A percentile compares a stretch with the other conserved stretches of the same genome.
These are phyloP conservation scores for Calliphora vicina DNA, from an alignment of 1,140 invertebrate species.

Conservation along the genomic window DNA sequence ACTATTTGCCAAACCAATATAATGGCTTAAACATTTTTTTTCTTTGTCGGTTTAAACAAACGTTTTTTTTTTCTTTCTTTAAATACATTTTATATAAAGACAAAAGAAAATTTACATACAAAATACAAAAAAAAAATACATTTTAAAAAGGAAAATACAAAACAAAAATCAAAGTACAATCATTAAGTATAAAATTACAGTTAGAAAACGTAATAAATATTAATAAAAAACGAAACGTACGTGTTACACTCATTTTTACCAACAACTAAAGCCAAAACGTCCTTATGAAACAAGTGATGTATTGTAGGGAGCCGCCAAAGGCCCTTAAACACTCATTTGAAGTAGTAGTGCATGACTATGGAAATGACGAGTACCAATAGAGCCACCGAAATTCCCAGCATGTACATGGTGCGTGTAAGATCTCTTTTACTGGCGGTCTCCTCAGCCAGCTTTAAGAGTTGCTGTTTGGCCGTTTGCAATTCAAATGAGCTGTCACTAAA, in stretches of 20 bases:
- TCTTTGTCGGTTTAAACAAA: background rate
- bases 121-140: constrained; percentile 3
- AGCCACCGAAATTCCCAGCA: constrained; percentile 55
- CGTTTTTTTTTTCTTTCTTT: constrained; percentile 15
- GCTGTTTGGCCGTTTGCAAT: background rate
- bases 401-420: constrained; percentile 54
- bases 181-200: constrained; percentile 22
- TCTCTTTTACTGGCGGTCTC: constrained; percentile 35
- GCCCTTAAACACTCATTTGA: constrained; percentile 29
- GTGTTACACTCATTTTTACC: background rate
- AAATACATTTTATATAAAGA: constrained; percentile 23
- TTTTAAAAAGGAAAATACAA: background rate
- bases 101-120: background rate
- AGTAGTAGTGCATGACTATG: constrained; percentile 50
- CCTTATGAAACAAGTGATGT: background rate
- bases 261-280: background rate
- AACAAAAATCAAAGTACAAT: background rate
- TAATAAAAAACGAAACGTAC: background rate
- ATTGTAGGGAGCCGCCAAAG: too few relatives aligned
- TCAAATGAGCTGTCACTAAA: constrained; percentile 23
- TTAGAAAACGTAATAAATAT: background rate
- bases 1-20: constrained; percentile 28
- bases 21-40: constrained; percentile 14
- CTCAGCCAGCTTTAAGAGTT: background rate
- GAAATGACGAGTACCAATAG: constrained; percentile 53